Conservation (phyloP, 2,797 vertebrate genomes). For the Echeneis naucrates region DNA sequence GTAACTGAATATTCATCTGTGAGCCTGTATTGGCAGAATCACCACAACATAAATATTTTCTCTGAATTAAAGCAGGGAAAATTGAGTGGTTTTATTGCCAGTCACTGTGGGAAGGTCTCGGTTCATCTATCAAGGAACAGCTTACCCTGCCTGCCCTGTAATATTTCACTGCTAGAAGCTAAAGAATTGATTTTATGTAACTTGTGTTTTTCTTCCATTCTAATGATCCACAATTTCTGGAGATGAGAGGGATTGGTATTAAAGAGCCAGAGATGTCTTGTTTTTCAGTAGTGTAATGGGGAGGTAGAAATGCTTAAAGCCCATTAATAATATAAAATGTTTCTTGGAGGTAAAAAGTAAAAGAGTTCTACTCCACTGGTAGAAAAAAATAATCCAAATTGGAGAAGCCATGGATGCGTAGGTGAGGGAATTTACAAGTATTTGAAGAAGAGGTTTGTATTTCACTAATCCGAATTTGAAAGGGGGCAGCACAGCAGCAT, state of each 20-base stretch:
- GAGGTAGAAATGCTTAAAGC: conserved; percentile 54
- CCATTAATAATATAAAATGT: conserved; percentile 68
- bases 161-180: conserved; percentile 28
- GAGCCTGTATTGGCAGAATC: conserved; percentile 26
- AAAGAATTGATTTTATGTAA: conserved; percentile 54
- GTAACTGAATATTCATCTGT: conserved; percentile 7
- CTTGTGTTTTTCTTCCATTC: conserved; percentile 53
- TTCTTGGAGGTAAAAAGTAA: conserved; percentile 53
- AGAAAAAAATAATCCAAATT: conserved; percentile 1
- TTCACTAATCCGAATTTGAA: conserved; percentile 57
- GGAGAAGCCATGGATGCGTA: conserved; percentile 26
- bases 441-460: conserved; percentile 53
- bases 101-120: conserved; percentile 27
- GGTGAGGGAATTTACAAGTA: conserved; percentile 53
- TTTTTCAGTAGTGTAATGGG: conserved; percentile 45
- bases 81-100: conserved; percentile 27
- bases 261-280: conserved; percentile 47
- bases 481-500: too few species aligned
- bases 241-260: conserved; percentile 53
- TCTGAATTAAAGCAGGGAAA: conserved; percentile 45
- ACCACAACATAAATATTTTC: conserved; percentile 28
- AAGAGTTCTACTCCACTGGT: conserved; percentile 37
- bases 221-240: conserved; percentile 36
- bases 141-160: background rate
- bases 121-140: conserved; percentile 42